Evolutionary conservation across 2,113 vertebrate species (phyloP), one percentile per base, ranked within the genome.

Genomic region (Heterocephalus glaber): DNA sequence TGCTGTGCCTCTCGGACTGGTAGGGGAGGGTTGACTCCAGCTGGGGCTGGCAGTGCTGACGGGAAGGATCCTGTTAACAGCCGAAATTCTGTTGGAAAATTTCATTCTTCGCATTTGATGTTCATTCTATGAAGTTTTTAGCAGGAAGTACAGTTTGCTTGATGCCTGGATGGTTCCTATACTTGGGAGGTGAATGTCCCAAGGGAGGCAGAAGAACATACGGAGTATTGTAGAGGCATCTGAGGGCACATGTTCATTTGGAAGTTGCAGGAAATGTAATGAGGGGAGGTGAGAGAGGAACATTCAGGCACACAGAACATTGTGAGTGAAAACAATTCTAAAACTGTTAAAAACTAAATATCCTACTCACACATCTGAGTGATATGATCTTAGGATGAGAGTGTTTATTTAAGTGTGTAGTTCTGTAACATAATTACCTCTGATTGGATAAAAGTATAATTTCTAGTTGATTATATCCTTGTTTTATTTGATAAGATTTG

Each of bases 401-500:
- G 60, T 90, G 52, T 85, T 92, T 54, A 56, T 79, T 92, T 90
- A 47, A 74, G 47, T 72, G 2, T 93, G 17, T 54, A 22, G 52
- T 8, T 79, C 60, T 52, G 76, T 52, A 49, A 30, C 26, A 54
- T 58, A 49, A 80, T 38, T 41, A 61, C 8, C 52, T 86, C 16
- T 66, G 58, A 30, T 6, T 47, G 81, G 65, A 84, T 54, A 76
- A 70, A 95, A 58, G 30, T 70, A 11, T 83, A 63, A 58, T 92
- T 96, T 92, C 54, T 87, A 87, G 11, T 70, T 61, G 66, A 1
- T 58, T 58, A 44, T 24, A 3, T 22, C 28, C 35, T 93, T 82
- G 47, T 41, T 94, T 79, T 77, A 76, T 79, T 95, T 90, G 54
- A 13, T 95, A 88, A 82, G 13, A 77, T 88, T 74, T 94, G 0